Conservation (phyloP, 2,888 invertebrate genomes). For the Girardia tigrina region DNA sequence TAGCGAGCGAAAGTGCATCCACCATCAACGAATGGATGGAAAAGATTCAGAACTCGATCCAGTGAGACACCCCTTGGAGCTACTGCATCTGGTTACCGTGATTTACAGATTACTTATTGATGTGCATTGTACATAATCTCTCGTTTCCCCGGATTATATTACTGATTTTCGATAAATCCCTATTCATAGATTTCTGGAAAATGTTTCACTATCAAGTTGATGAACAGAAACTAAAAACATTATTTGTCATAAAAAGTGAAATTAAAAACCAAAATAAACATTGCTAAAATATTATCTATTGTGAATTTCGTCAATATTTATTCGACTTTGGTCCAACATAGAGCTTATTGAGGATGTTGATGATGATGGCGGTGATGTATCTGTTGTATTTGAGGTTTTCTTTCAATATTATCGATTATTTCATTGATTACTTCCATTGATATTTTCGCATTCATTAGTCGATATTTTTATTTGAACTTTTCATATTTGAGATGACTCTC, state of each 20-base stretch:
- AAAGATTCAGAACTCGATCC: slow-evolving; percentile 10
- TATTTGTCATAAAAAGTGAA: too few relatives aligned
- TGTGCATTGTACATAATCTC: neutral
- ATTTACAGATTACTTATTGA: too few relatives aligned
- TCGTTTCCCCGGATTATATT: neutral
- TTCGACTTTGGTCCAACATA: neutral
- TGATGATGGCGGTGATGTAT: too few relatives aligned
- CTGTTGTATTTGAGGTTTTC: neutral
- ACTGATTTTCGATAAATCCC: neutral
- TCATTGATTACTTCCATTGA: neutral
- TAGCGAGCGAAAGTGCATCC: neutral
- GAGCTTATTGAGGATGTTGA: slow-evolving; percentile 3
- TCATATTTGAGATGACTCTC: too few relatives aligned
- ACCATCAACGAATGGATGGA: neutral
- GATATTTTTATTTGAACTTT: too few relatives aligned
- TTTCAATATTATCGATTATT: neutral
- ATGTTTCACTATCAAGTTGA: too few relatives aligned
- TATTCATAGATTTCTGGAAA: neutral
- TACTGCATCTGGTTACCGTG: too few relatives aligned
- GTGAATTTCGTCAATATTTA: too few relatives aligned
- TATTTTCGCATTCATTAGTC: neutral
- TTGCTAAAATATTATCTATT: too few relatives aligned
- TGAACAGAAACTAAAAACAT: too few relatives aligned
- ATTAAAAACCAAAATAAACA: too few relatives aligned
- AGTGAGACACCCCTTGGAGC: too few relatives aligned